Evolutionary conservation across 2,113 vertebrate species (phyloP).

Genomic region (Leptosomus discolor): DNA sequence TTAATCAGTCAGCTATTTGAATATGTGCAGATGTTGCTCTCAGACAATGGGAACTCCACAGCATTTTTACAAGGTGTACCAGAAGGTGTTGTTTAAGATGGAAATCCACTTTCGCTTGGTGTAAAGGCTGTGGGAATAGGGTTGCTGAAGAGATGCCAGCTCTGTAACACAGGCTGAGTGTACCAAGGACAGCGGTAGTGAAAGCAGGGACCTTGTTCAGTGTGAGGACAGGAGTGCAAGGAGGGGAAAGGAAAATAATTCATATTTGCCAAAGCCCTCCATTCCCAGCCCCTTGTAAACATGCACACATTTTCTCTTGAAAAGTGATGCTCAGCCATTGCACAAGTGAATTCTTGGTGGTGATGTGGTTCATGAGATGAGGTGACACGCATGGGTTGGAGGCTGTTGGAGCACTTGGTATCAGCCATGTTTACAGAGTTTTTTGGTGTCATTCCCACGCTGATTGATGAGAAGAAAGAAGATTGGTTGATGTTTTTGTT

Average conservation of each 20-base stretch:
- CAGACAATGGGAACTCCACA: neutral
- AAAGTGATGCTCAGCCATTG: neutral
- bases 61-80: neutral
- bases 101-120: neutral
- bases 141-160: neutral
- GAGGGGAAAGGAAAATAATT: neutral
- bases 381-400: rapidly evolving
- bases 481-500: neutral
- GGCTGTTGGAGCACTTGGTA: neutral
- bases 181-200: neutral
- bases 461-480: neutral
- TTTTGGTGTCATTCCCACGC: neutral
- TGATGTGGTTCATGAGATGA: neutral
- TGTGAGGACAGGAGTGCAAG: neutral
- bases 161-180: neutral
- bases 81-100: neutral
- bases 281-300: neutral
- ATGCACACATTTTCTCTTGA: neutral
- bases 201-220: neutral
- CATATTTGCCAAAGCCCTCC: neutral
- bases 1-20: neutral
- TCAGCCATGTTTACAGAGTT: neutral
- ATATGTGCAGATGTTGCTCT: neutral
- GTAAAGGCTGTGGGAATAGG: neutral
- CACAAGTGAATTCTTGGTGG: neutral